Evolutionary conservation across 1,140 invertebrate genomes (phyloP).

Genomic region (Neotoxoptera formosana): DNA sequence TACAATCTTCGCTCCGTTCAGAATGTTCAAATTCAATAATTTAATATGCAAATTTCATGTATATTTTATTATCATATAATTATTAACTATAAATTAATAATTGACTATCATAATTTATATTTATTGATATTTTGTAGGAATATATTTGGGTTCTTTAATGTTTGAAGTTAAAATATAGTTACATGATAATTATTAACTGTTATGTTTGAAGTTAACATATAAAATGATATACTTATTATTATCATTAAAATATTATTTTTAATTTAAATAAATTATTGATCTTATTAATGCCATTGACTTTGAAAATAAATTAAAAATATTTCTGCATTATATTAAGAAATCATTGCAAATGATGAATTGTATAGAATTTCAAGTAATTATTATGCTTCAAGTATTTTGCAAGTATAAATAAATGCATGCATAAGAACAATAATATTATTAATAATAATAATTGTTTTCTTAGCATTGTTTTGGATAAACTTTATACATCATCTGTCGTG

Average conservation of each 20-base stretch:
- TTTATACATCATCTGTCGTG: neutral
- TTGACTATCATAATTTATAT: too few species aligned
- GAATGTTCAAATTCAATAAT: too few species aligned
- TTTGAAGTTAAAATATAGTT: too few species aligned
- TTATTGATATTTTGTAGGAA: too few species aligned
- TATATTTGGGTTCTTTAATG: neutral
- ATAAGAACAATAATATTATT: neutral
- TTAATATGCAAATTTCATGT: too few species aligned
- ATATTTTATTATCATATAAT: too few species aligned
- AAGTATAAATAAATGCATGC: constrained; percentile 3
- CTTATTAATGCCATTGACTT: neutral
- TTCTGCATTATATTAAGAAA: neutral
- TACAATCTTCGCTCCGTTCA: too few species aligned
- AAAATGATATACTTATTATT: neutral
- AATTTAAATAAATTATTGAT: neutral
- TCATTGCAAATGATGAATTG: neutral
- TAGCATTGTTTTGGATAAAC: neutral
- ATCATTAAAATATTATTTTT: neutral
- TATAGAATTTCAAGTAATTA: neutral
- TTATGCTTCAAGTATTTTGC: neutral
- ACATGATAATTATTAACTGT: too few species aligned
- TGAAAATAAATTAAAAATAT: neutral
- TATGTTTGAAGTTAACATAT: neutral
- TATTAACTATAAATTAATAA: too few species aligned
- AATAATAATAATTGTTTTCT: constrained; percentile 6